Conservation (phyloP, 2,113 vertebrate species). For the Pavo muticus region DNA sequence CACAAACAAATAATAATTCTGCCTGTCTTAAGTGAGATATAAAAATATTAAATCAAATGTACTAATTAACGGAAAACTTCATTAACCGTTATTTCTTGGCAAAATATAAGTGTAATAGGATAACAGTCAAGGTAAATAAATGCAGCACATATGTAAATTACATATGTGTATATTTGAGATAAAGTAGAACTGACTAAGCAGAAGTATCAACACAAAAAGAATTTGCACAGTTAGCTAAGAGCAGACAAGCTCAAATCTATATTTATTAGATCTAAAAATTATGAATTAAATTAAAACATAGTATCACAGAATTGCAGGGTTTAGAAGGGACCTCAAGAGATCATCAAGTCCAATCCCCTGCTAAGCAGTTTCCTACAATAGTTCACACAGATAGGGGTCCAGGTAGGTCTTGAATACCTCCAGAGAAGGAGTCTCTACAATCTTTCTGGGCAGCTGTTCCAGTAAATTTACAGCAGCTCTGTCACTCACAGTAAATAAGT, state of each 20-base stretch:
- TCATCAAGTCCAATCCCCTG: too few species aligned
- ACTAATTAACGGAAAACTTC: background rate
- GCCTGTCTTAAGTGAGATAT: background rate
- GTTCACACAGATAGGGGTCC: too few species aligned
- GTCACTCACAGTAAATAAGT: too few species aligned
- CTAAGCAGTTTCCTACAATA: too few species aligned
- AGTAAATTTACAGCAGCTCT: too few species aligned
- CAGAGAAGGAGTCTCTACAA: too few species aligned
- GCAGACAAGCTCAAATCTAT: background rate
- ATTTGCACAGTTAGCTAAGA: background rate
- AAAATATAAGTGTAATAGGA: background rate
- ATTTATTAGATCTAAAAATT: background rate
- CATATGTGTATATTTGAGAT: background rate
- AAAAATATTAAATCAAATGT: background rate
- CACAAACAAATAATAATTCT: background rate
- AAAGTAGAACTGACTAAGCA: background rate
- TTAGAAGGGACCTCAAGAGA: too few species aligned
- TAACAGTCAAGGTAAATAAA: background rate
- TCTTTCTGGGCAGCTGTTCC: too few species aligned
- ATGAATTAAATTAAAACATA: background rate
- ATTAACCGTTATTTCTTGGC: background rate
- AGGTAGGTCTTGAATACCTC: too few species aligned
- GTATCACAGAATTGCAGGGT: too few species aligned
- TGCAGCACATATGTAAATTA: background rate
- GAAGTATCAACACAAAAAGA: background rate